Base-by-base conservation (phyloP, 2,797 vertebrate genomes). In the Periophthalmus magnuspinnatus region DNA sequence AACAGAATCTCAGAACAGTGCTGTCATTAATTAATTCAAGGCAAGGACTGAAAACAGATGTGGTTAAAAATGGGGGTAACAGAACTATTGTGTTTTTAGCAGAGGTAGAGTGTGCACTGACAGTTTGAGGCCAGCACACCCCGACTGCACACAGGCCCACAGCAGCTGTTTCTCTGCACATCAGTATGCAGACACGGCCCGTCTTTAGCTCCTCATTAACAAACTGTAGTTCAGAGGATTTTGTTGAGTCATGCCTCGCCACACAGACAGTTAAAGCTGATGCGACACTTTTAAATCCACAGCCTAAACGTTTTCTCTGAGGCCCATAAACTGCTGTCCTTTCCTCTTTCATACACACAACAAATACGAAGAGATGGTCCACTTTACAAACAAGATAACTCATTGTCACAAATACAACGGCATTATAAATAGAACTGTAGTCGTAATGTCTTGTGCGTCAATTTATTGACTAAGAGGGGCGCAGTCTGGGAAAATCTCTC, bases 41-140 rank as follows among this genome's bases (percentile, higher is more conserved):
- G 38, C 41, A 45, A 45, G 5, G 13, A 14, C 45, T 41, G 0
- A 14, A 16, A 45, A 81, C 81, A 84, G 79, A 81, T 45, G 63
- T 72, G 45, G 64, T 75, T 68, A 77, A 52, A 80, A 63, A 55
- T 48, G 13, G 47, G 36, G 59, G 41, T 70, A 81, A 77, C 47
- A 70, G 71, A 55, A 34, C 59, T 74, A 47, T 75, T 76, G 62
- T 67, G 71, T 60, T 79, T 82, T 78, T 84, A 61, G 79, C 60
- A 79, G 74, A 8, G 8, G 59, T 38, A 38, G 33, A 28, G 13
- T 5, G 80, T 81, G 73, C n/a, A 3, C 77, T 86, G 81, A 86
- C 88, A 87, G 86, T 87, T 89, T 84, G 85, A 87, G 85, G 86
- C 74, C 84, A 81, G 58, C 71, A 66, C 32, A 60, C 47, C 4